Conservation (phyloP, 2,888 invertebrate species). For the Formica aserva region DNA sequence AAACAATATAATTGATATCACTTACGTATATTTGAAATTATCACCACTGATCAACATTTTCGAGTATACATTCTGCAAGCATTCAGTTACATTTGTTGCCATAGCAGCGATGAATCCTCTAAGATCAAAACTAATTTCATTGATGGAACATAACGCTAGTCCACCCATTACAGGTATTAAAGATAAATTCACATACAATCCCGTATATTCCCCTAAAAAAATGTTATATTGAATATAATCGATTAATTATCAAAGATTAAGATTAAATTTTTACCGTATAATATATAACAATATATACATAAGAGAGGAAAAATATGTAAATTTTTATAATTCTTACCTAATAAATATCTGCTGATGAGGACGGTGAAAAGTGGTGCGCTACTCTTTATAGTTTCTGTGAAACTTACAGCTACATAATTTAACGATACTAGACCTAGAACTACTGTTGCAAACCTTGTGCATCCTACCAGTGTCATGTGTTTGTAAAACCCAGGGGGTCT, state of each 20-base stretch:
- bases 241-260: not conserved
- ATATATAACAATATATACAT: not conserved
- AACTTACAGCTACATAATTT: slow-evolving; percentile 93
- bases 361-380: slow-evolving; percentile 93
- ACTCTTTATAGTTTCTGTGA: slow-evolving; percentile 93
- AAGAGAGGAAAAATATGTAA: not conserved
- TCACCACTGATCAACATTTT: slow-evolving; percentile 92
- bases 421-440: slow-evolving; percentile 91
- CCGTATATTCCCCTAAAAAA: slow-evolving; percentile 89
- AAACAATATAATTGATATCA: slow-evolving; percentile 67
- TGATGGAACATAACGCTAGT: slow-evolving; percentile 91
- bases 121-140: slow-evolving; percentile 91
- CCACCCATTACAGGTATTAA: slow-evolving; percentile 93
- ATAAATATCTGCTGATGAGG: slow-evolving; percentile 89
- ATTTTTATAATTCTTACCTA: slow-evolving; percentile 85
- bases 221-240: not conserved
- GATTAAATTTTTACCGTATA: not conserved
- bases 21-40: slow-evolving; percentile 91
- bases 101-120: slow-evolving; percentile 91
- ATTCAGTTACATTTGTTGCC: slow-evolving; percentile 93
- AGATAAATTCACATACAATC: slow-evolving; percentile 90
- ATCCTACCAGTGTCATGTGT: slow-evolving; percentile 91
- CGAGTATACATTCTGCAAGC: slow-evolving; percentile 92
- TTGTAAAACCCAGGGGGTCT: slow-evolving; percentile 90
- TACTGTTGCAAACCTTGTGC: slow-evolving; percentile 91